phyloP scores from a whole-genome alignment of 2,888 invertebrate species.

The Pantelozetes paolii region DNA sequence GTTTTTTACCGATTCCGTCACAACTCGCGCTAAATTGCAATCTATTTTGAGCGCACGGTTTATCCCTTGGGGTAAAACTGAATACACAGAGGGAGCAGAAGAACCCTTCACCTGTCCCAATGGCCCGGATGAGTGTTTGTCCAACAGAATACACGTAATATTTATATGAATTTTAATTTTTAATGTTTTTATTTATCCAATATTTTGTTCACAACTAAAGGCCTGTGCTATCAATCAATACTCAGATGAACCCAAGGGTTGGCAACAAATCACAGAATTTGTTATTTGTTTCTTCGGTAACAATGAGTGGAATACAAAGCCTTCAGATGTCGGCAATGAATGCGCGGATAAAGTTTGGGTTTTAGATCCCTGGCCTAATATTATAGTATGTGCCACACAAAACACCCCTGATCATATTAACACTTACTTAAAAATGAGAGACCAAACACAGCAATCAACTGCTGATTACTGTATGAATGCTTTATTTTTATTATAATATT shows the following conservation, averaged over 20 bases:
- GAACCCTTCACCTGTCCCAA: slow-evolving; percentile 4
- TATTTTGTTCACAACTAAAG: not conserved
- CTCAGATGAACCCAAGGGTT: not conserved
- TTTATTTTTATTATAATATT: not conserved
- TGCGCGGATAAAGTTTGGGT: slow-evolving; percentile 33
- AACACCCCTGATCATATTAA: slow-evolving; percentile 3
- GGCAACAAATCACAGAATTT: slow-evolving; percentile 31
- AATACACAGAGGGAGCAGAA: not conserved
- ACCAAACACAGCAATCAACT: not conserved
- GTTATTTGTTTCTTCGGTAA: slow-evolving; percentile 38
- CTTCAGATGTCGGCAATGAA: slow-evolving; percentile 17
- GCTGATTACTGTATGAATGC: slow-evolving; percentile 27
- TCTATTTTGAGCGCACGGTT: slow-evolving; percentile 11
- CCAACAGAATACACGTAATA: slow-evolving; percentile 22
- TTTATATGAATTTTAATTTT: not conserved
- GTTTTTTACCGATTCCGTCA: slow-evolving; percentile 8
- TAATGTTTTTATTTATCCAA: not conserved
- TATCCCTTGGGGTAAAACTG: slow-evolving; percentile 33
- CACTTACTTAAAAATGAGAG: slow-evolving; percentile 27
- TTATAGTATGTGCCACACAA: slow-evolving; percentile 25
- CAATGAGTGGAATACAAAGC: not conserved
- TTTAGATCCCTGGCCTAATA: slow-evolving; percentile 36
- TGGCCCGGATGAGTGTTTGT: not conserved
- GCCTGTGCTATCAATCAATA: slow-evolving; percentile 38
- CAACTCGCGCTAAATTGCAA: not conserved